Base-by-base conservation (phyloP, 2,888 invertebrate genomes). In the Hyppa rectilinea region DNA sequence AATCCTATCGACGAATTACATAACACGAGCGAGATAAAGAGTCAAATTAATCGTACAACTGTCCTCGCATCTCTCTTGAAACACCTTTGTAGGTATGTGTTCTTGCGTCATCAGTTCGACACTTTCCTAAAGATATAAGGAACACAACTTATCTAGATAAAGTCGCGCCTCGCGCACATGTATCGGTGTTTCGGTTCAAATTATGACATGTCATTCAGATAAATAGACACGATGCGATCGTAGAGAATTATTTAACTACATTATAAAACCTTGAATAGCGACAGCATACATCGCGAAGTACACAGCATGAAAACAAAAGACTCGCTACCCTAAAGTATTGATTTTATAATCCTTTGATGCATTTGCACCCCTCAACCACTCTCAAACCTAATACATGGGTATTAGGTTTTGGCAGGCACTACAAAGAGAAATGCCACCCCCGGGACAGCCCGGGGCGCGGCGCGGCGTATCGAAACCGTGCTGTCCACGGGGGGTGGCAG, bases 131-230 rank as follows among this genome's bases (percentile, higher is more conserved):
- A 78, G 71, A 71, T 74, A 59, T 43, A 45, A 12, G 50, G 23
- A 55, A 50, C 61, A 59, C 23, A 66, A 52, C 29, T 26, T 45
- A 63, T 50, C 77, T 59, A 80, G 75, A 67, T 80, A 75, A 50
- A 40, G 66, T 77, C 55, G 40, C 68, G 9, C 29, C 45, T 29
- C 59, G 14, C 5, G 9, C 40, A 70, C 31, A 56, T n/a, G n/a
- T n/a, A n/a, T 56, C 10, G 12, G 38, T 47, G 34, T 53, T 38
- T 76, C 50, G 10, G 26, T 36, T 43, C 10, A 63, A 49, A 65
- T 58, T 52, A 76, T 67, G 55, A 10, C 36, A 40, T 55, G 36
- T 45, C 52, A 38, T 67, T 34, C 36, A 75, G 68, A 75, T 63
- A 77, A 55, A 62, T 36, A 80, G 49, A 67, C 14, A 45, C 20